Evolutionary conservation across 2,888 invertebrate species (phyloP).

Genomic region (Neocrepidodera transversa): DNA sequence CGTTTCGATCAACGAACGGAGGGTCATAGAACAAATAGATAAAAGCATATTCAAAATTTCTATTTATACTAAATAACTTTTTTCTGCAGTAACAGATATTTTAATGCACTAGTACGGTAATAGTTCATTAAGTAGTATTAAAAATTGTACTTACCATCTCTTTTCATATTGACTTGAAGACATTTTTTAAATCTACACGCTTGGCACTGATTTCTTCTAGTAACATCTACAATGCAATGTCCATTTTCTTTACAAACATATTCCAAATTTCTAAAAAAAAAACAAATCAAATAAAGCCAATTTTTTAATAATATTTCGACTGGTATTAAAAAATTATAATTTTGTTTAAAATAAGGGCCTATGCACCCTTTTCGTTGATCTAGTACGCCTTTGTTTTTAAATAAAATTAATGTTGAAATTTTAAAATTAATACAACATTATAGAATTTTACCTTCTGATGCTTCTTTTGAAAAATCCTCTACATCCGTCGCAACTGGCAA

Average conservation of each 20-base stretch:
- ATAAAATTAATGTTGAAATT: too few relatives aligned
- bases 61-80: too few relatives aligned
- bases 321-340: too few relatives aligned
- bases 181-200: constrained; percentile 93
- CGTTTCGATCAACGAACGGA: background rate
- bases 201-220: constrained; percentile 92
- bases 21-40: background rate
- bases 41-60: background rate
- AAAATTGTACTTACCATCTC: constrained; percentile 75
- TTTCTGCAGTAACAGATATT: too few relatives aligned
- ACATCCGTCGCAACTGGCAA: constrained; percentile 87
- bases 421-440: too few relatives aligned
- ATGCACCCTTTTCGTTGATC: too few relatives aligned
- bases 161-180: constrained; percentile 90
- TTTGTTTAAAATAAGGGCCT: too few relatives aligned
- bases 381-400: too few relatives aligned
- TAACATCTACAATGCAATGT: constrained; percentile 88
- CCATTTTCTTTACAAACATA: constrained; percentile 92
- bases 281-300: too few relatives aligned
- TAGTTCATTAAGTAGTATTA: too few relatives aligned
- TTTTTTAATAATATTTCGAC: too few relatives aligned
- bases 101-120: too few relatives aligned
- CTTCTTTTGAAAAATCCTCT: constrained; percentile 94
- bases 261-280: constrained; percentile 75
- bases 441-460: constrained; percentile 78